Percentiles rank a stretch among this genome's conserved stretches.
Evolutionary conservation across 2,797 vertebrate genomes (phyloP).

Genomic region (Oryzias dopingdopingensis): DNA sequence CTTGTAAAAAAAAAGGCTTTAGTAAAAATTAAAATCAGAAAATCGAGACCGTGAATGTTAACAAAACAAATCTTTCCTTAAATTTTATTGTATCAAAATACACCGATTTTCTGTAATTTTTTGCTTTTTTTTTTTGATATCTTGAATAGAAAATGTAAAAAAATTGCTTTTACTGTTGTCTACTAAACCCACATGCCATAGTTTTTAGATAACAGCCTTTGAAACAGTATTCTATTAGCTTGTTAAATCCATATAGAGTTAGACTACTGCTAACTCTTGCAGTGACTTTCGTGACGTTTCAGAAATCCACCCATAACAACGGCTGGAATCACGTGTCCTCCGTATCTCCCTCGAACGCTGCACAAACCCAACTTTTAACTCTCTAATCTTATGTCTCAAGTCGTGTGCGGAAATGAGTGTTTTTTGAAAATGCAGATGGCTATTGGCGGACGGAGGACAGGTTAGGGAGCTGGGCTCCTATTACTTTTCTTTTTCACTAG

Average conservation of each 20-base stretch:
- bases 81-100: too few species aligned
- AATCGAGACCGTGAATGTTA: too few species aligned
- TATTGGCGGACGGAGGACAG: constrained; percentile 59
- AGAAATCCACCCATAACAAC: constrained; percentile 25
- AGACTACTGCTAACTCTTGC: too few species aligned
- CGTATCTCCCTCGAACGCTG: constrained; percentile 40
- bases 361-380: constrained; percentile 56
- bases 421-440: constrained; percentile 70
- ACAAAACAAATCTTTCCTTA: too few species aligned
- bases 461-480: constrained; percentile 68
- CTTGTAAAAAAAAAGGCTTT: too few species aligned
- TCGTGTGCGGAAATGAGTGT: constrained; percentile 59
- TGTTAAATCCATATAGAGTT: too few species aligned
- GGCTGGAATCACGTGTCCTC: constrained; percentile 43
- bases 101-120: neutral
- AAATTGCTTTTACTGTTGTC: neutral
- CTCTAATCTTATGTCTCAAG: constrained; percentile 52
- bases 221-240: too few species aligned
- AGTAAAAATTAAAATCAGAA: too few species aligned
- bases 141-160: neutral
- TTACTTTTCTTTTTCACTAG: constrained; percentile 71
- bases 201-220: neutral
- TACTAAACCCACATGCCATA: neutral
- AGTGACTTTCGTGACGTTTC: constrained; percentile 35
- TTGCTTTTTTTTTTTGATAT: neutral